phyloP scores from a whole-genome alignment of 2,888 invertebrate genomes.

The Spicauda simplicius region DNA sequence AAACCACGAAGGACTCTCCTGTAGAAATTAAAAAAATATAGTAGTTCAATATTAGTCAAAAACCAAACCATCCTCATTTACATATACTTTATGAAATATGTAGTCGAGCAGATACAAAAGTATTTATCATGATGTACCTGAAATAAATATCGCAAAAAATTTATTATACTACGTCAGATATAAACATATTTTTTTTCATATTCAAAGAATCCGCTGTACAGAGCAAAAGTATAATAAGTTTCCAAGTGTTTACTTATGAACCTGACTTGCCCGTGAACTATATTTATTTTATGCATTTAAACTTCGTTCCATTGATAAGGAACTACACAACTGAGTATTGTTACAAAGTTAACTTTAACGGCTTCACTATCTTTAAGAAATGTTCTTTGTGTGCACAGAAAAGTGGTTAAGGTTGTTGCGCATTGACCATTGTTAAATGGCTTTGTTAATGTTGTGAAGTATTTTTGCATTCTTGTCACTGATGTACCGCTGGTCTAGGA shows the following conservation, averaged over 20 bases:
- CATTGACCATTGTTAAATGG: conserved; percentile 27
- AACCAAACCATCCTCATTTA: too few species aligned
- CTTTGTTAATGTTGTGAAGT: conserved; percentile 18
- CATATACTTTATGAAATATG: too few species aligned
- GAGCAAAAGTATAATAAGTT: not conserved
- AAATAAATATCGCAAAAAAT: too few species aligned
- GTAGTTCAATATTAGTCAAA: too few species aligned
- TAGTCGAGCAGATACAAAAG: too few species aligned
- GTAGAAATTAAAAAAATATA: too few species aligned
- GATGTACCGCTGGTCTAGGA: not conserved
- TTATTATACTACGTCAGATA: too few species aligned
- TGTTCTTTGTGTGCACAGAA: conserved; percentile 19
- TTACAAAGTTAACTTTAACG: conserved; percentile 32
- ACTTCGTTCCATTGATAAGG: not conserved
- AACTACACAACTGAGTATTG: conserved; percentile 20
- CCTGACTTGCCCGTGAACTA: not conserved
- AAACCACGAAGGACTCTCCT: too few species aligned
- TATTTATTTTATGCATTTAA: not conserved
- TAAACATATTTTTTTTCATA: too few species aligned
- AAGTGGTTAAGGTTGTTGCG: conserved; percentile 6
- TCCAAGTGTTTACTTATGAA: not conserved
- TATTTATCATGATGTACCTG: too few species aligned
- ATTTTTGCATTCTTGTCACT: conserved; percentile 19
- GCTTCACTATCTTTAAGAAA: conserved; percentile 17
- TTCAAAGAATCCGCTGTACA: too few species aligned